These are phyloP conservation scores for Zaprionus ghesquierei DNA, from an alignment of 1,140 invertebrate species.

Conservation along the genomic window DNA sequence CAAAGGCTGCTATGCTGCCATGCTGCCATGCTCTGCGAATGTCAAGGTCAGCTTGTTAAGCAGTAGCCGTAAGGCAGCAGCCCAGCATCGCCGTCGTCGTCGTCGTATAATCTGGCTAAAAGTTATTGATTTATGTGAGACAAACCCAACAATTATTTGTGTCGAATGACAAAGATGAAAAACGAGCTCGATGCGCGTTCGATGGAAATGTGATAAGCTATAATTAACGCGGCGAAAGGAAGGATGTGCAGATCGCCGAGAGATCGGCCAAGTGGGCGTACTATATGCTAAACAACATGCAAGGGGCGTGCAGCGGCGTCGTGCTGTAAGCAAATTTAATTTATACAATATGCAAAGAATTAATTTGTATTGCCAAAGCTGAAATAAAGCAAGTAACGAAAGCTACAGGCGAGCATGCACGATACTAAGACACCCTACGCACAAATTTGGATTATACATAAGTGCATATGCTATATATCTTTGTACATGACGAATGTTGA, in stretches of 20 bases:
- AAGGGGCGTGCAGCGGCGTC: slow-evolving; percentile 79
- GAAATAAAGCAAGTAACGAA: too few relatives aligned
- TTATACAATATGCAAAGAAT: slow-evolving; percentile 82
- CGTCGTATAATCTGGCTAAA: neutral
- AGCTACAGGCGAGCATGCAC: too few relatives aligned
- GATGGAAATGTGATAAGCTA: slow-evolving; percentile 82
- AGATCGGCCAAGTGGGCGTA: slow-evolving; percentile 52
- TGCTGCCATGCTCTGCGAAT: neutral
- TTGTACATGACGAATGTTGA: too few relatives aligned
- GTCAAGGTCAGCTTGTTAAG: slow-evolving; percentile 41
- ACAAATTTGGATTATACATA: too few relatives aligned
- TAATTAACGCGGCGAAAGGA: slow-evolving; percentile 71
- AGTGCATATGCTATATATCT: too few relatives aligned
- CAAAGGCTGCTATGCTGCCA: too few relatives aligned
- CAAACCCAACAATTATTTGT: slow-evolving; percentile 35
- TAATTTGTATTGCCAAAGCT: slow-evolving; percentile 60
- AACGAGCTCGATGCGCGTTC: slow-evolving; percentile 72
- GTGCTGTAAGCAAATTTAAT: slow-evolving; percentile 78
- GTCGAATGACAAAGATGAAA: slow-evolving; percentile 75
- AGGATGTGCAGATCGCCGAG: slow-evolving; percentile 38
- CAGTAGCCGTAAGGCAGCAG: neutral
- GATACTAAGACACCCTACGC: too few relatives aligned
- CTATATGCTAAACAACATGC: slow-evolving; percentile 81
- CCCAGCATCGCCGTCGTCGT: neutral
- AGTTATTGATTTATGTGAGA: slow-evolving; percentile 59